Evolutionary conservation across 2,113 vertebrate species (phyloP).

Genomic region (Atlantisia rogersi): DNA sequence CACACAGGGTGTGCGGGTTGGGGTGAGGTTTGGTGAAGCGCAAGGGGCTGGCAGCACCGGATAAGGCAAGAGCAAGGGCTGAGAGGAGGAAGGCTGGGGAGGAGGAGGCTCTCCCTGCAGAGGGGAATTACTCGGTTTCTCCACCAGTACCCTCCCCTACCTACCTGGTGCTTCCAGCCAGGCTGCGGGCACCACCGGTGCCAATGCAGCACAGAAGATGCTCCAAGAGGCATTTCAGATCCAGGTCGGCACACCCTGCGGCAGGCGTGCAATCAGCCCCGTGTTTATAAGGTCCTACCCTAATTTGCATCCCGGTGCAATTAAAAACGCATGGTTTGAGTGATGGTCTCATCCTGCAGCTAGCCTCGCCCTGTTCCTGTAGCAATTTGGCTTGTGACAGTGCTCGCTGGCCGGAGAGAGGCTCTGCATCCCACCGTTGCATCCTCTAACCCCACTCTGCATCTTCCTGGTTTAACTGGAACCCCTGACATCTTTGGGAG

Average conservation of each 20-base stretch:
- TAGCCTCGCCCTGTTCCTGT: background rate
- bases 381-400: background rate
- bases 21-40: background rate
- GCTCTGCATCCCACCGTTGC: accelerated
- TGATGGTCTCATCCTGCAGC: background rate
- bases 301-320: background rate
- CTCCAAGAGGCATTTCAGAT: background rate
- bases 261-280: background rate
- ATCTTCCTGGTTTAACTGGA: background rate
- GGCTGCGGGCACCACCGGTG: background rate
- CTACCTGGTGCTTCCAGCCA: background rate
- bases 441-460: accelerated
- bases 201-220: background rate
- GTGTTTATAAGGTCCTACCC: background rate
- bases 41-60: background rate
- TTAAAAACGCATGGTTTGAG: background rate
- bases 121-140: background rate
- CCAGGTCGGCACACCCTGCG: background rate
- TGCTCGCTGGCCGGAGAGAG: background rate
- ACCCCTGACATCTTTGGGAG: background rate
- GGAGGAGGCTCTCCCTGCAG: background rate
- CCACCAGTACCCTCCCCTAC: background rate
- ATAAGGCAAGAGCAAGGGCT: background rate
- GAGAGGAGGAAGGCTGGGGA: background rate
- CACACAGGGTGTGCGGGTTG: no score